Base-by-base conservation (phyloP, 2,797 vertebrate species). In the Threskiornis aethiopicus region DNA sequence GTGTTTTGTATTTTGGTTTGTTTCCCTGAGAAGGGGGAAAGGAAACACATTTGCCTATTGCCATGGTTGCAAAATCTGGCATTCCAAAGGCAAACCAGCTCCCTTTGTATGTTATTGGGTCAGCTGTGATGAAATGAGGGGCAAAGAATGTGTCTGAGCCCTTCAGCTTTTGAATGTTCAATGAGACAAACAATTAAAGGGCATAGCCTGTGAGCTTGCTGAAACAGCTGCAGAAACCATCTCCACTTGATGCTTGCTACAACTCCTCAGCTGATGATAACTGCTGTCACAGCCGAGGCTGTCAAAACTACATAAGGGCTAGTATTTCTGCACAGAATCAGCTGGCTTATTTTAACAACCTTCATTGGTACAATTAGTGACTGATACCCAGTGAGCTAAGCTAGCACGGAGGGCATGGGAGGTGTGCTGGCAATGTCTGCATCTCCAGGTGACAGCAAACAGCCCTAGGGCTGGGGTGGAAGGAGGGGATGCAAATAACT, bases 11-110 rank as follows among this genome's bases (percentile, higher is more conserved):
- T 55, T 58, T 69, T 3, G 5, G 25, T 65, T 52, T 19, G 1
- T 75, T 87, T 62, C 57, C 37, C 25, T 5, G 51, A 65, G 67
- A 33, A 57, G 28, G 19, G 39, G 52, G 49, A 51, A 77, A 82
- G 70, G 49, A 72, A 93, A 35, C 42, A 11, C 16, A 69, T 44
- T 79, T 69, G 55, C 1, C 0, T 42, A 67, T 65, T 49, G 19
- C 83, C 47, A 47, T 82, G 41, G 87, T 39, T 94, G 85, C 73
- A 82, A 94, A 90, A 46, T 10, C 31, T 29, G 80, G 31, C 66
- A 51, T 91, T 85, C 70, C 22, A 47, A 89, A 69, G 73, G 85
- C 44, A 78, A 72, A 81, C 47, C 70, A 49, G 47, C 47, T 49
- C 24, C 47, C 47, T 24, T 25, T 93, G 87, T 84, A 12, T 65